Evolutionary conservation across 2,888 invertebrate genomes (phyloP).

Genomic region (Magallana nippona): DNA sequence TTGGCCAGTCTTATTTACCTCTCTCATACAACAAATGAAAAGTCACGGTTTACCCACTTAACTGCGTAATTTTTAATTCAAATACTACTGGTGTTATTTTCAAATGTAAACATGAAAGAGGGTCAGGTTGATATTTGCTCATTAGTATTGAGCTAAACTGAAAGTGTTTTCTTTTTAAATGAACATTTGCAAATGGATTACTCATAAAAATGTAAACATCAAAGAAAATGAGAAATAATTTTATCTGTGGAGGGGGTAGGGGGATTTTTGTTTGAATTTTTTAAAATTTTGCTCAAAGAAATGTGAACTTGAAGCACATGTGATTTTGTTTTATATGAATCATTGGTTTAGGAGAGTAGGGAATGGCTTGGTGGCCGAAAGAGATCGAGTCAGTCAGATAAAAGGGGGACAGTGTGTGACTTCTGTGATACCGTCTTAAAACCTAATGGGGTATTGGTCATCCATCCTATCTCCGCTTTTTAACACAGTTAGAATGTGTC

Average conservation of each 20-base stretch:
- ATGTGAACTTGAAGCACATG: not conserved
- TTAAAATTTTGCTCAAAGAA: too few relatives aligned
- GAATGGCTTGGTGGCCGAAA: not conserved
- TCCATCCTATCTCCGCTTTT: not conserved
- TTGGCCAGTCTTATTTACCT: not conserved
- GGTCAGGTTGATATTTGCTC: constrained; percentile 2
- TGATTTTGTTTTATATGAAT: constrained; percentile 7
- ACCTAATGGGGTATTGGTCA: constrained; percentile 35
- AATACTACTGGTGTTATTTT: not conserved
- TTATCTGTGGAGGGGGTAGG: too few relatives aligned
- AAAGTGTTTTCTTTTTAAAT: not conserved
- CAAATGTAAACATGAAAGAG: not conserved
- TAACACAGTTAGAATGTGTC: not conserved
- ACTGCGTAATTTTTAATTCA: constrained; percentile 1
- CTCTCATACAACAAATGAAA: constrained; percentile 2
- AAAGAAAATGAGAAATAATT: too few relatives aligned
- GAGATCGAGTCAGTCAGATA: constrained; percentile 10
- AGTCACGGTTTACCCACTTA: constrained; percentile 14
- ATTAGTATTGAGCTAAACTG: not conserved
- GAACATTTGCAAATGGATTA: not conserved
- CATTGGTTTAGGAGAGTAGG: not conserved
- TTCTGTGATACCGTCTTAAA: constrained; percentile 15
- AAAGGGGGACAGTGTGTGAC: constrained; percentile 9
- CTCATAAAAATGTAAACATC: too few relatives aligned
- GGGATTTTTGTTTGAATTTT: too few relatives aligned